Conservation (phyloP, 1,140 invertebrate species). For the Plutomurus gul region DNA sequence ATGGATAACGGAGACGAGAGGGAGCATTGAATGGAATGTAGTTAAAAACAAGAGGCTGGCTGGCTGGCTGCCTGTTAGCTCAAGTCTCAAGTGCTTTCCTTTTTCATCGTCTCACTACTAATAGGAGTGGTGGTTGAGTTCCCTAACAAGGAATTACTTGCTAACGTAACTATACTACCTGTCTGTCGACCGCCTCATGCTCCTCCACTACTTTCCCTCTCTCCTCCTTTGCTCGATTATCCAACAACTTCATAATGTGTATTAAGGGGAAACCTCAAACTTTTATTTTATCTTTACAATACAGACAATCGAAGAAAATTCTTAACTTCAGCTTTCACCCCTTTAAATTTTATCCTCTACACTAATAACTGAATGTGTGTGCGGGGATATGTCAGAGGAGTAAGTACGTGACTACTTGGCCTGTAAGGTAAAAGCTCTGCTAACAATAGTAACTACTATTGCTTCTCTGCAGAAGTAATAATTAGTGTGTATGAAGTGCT, state of each 20-base stretch:
- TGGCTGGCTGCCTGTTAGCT: neutral
- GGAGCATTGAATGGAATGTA: no score
- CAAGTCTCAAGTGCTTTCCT: conserved; percentile 8
- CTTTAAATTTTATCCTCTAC: neutral
- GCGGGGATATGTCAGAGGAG: no score
- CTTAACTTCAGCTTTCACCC: neutral
- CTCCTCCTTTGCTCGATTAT: no score
- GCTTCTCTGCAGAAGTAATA: no score
- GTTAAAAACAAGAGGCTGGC: conserved; percentile 1
- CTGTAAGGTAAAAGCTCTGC: no score
- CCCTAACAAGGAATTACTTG: neutral
- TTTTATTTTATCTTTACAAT: conserved; percentile 26
- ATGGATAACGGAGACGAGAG: neutral
- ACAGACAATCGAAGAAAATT: conserved; percentile 11
- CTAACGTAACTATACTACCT: neutral
- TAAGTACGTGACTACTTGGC: no score
- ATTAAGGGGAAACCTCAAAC: conserved; percentile 10
- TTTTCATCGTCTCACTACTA: neutral
- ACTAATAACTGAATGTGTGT: no score
- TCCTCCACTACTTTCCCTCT: neutral
- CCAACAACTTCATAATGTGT: no score
- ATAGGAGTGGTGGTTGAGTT: neutral
- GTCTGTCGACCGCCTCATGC: no score
- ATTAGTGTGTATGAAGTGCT: no score
- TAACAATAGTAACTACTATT: no score